phyloP scores from a whole-genome alignment of 2,797 vertebrate genomes.

The Gallinago stenura region DNA sequence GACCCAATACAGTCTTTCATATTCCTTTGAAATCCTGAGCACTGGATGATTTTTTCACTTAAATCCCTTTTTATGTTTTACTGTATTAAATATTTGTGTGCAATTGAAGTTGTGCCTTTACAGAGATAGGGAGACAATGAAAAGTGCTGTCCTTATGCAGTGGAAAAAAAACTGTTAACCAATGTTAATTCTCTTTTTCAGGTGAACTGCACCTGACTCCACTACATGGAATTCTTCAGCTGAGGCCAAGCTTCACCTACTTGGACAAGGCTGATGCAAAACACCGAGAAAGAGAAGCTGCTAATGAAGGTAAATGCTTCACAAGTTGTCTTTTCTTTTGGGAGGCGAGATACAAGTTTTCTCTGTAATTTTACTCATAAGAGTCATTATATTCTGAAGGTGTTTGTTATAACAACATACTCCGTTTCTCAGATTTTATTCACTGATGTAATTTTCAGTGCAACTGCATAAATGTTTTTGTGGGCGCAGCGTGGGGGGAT shows the following conservation, averaged over 20 bases:
- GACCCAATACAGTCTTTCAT: background rate
- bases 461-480: background rate
- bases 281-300: slow-evolving; percentile 93
- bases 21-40: background rate
- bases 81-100: slow-evolving; percentile 21
- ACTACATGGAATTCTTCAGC: slow-evolving; percentile 94
- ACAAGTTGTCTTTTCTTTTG: background rate
- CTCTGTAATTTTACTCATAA: background rate
- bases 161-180: background rate
- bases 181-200: slow-evolving; percentile 55
- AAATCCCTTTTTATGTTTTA: background rate
- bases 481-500: background rate
- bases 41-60: slow-evolving; percentile 19
- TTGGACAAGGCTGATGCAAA: slow-evolving; percentile 96
- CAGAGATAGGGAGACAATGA: background rate
- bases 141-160: background rate
- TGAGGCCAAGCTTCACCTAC: slow-evolving; percentile 96
- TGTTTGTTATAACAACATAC: background rate
- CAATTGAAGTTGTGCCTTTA: background rate
- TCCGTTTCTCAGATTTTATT: background rate
- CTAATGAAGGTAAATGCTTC: slow-evolving; percentile 87
- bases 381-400: background rate
- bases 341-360: background rate
- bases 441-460: background rate
- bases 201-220: slow-evolving; percentile 97